phyloP scores from a whole-genome alignment of 2,113 vertebrate species.

The Serilophus lunatus region DNA sequence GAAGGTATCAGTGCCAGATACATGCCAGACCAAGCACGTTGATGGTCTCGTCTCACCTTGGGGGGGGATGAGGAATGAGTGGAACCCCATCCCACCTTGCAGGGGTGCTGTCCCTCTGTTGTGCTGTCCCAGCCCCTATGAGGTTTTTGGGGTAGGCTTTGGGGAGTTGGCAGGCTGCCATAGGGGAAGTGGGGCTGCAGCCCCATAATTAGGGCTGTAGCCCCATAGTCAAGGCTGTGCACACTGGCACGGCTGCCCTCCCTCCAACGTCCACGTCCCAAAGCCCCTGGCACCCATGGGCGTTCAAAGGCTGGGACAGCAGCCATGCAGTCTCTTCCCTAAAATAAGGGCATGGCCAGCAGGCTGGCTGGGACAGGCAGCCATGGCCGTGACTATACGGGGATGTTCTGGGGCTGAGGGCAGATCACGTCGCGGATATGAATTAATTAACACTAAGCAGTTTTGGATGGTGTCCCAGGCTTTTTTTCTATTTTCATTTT shows the following conservation, averaged over 20 bases:
- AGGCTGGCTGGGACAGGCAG: neutral
- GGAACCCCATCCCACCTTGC: neutral
- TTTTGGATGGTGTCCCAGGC: slow-evolving; percentile 23
- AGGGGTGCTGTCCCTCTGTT: neutral
- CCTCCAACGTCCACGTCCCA: neutral
- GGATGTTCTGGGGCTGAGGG: slow-evolving; percentile 43
- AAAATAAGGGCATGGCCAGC: neutral
- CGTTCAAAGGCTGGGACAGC: rapidly evolving
- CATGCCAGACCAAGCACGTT: neutral
- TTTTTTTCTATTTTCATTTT: neutral
- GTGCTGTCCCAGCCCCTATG: neutral
- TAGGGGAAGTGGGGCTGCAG: neutral
- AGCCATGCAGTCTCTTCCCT: neutral
- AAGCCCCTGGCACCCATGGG: neutral
- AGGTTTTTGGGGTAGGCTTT: neutral
- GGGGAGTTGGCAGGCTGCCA: neutral
- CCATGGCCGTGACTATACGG: neutral
- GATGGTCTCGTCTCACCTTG: neutral
- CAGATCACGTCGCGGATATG: neutral
- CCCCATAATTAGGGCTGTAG: neutral
- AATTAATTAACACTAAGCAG: slow-evolving; percentile 43
- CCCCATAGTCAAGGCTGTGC: neutral
- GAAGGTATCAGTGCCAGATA: rapidly evolving
- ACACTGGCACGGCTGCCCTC: rapidly evolving
- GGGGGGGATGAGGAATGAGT: neutral